These are phyloP conservation scores for Alaudala cheleensis DNA, from an alignment of 2,113 vertebrate genomes.

Conservation along the genomic window DNA sequence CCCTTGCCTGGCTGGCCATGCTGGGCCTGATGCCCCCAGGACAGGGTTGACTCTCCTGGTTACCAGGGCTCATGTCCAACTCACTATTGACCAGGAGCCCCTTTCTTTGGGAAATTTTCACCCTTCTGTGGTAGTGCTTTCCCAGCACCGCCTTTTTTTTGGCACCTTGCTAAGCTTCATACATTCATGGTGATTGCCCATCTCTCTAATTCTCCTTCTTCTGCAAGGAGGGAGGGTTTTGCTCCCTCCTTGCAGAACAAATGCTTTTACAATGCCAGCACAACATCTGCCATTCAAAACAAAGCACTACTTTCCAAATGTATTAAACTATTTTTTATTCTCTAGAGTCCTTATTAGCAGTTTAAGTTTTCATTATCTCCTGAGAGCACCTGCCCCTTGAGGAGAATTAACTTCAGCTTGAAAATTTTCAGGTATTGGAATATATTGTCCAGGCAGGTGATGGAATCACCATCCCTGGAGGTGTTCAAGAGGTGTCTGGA, in stretches of 20 bases:
- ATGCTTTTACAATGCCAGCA: not conserved
- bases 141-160: not conserved
- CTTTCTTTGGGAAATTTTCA: too few species aligned
- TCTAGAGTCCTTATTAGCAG: not conserved
- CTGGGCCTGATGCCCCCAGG: not conserved
- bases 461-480: not conserved
- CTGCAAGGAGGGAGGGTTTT: too few species aligned
- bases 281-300: not conserved
- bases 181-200: not conserved
- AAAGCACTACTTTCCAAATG: not conserved
- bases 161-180: not conserved
- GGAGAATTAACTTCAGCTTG: not conserved
- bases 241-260: not conserved
- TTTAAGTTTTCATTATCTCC: not conserved
- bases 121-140: not conserved
- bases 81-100: accelerated
- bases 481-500: not conserved
- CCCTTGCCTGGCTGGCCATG: accelerated
- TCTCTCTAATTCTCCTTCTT: not conserved
- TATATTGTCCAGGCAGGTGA: not conserved
- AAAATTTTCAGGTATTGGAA: not conserved
- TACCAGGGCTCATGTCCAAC: accelerated
- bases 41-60: not conserved
- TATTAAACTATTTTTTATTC: not conserved
- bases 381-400: not conserved